A percentile compares a stretch with the other conserved stretches of the same genome.
phyloP scores from a whole-genome alignment of 92 coral and sea anemone species.

The Zoanthus solanderi region DNA sequence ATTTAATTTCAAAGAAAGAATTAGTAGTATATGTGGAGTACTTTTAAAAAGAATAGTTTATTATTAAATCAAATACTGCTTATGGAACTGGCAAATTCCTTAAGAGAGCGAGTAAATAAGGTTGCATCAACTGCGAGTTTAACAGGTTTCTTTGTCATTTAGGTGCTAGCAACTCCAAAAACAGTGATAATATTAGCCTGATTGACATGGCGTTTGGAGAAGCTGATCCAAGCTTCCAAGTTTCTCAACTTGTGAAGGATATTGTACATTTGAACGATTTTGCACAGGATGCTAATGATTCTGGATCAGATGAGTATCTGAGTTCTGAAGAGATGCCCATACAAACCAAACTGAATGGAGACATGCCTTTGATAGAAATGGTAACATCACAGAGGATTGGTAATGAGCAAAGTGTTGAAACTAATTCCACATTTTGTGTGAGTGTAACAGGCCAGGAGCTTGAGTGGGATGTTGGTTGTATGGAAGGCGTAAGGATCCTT shows the following conservation, averaged over 20 bases:
- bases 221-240: conserved; percentile 35
- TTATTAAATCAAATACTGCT: too few relatives aligned
- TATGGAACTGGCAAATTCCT: too few relatives aligned
- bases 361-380: conserved; percentile 1
- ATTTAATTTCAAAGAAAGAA: too few relatives aligned
- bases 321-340: conserved; percentile 81
- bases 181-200: conserved; percentile 39
- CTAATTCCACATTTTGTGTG: conserved; percentile 28
- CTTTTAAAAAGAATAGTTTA: too few relatives aligned
- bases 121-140: not conserved
- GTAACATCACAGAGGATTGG: not conserved
- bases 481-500: conserved; percentile 46
- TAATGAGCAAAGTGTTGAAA: conserved; percentile 2
- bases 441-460: conserved; percentile 66
- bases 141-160: not conserved
- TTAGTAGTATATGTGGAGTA: too few relatives aligned
- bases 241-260: conserved; percentile 66
- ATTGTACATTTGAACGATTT: conserved; percentile 15
- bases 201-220: conserved; percentile 30
- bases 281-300: conserved; percentile 53
- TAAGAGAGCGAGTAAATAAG: too few relatives aligned
- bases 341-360: conserved; percentile 26
- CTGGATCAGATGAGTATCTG: conserved; percentile 72
- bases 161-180: not conserved
- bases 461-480: conserved; percentile 95